Percentiles rank a stretch among this genome's conserved stretches.
Evolutionary conservation across 2,888 invertebrate species (phyloP).

Genomic region (Eupithecia tripunctaria): DNA sequence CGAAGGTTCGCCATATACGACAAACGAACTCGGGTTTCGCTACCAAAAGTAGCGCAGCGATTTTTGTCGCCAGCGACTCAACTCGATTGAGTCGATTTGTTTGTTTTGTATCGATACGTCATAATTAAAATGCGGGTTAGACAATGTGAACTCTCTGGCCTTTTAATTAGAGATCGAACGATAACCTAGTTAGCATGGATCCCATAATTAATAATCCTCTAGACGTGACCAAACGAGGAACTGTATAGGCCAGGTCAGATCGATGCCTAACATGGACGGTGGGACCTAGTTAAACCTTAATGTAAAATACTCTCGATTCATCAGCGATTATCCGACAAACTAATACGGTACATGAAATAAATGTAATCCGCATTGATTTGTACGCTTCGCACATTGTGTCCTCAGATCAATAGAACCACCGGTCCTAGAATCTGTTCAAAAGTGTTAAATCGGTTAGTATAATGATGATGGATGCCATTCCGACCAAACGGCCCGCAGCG

Average conservation of each 20-base stretch:
- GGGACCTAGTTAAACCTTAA: slow-evolving; percentile 60
- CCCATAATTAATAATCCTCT: slow-evolving; percentile 67
- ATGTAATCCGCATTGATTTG: slow-evolving; percentile 44
- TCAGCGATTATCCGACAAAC: slow-evolving; percentile 47
- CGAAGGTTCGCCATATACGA: slow-evolving; percentile 62
- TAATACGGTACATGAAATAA: slow-evolving; percentile 49
- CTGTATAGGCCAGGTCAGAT: slow-evolving; percentile 62
- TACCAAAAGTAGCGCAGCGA: slow-evolving; percentile 58
- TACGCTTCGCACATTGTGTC: slow-evolving; percentile 51
- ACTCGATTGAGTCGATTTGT: slow-evolving; percentile 53
- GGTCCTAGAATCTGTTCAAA: slow-evolving; percentile 79
- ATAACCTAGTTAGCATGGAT: slow-evolving; percentile 63
- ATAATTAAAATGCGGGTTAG: slow-evolving; percentile 52
- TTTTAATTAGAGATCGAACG: slow-evolving; percentile 63
- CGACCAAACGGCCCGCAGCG: slow-evolving; percentile 82
- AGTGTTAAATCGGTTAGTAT: slow-evolving; percentile 85
- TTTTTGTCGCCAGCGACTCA: slow-evolving; percentile 50
- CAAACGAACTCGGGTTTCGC: slow-evolving; percentile 50
- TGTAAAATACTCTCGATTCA: slow-evolving; percentile 50
- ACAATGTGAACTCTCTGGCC: slow-evolving; percentile 53
- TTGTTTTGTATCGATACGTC: slow-evolving; percentile 59
- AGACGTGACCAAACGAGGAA: slow-evolving; percentile 67
- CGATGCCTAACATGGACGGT: slow-evolving; percentile 63
- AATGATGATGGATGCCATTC: slow-evolving; percentile 83
- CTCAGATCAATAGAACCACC: slow-evolving; percentile 61